A percentile compares a stretch with the other conserved stretches of the same genome.
These are phyloP conservation scores for Zaprionus capensis DNA, from an alignment of 1,140 invertebrate species.

Conservation along the genomic window DNA sequence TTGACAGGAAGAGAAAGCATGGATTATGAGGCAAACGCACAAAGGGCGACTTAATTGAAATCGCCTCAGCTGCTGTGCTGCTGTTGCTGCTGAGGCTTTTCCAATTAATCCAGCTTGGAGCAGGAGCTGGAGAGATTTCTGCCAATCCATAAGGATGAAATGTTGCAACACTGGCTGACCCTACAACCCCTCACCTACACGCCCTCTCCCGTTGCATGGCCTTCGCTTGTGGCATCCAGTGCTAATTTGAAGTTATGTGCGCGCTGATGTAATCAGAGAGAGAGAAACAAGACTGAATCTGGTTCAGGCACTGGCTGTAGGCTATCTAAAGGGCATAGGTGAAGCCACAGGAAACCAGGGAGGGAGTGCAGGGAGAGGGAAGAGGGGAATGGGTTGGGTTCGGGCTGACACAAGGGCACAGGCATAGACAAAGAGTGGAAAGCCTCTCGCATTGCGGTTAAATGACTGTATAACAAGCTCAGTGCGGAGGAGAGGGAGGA, in stretches of 20 bases:
- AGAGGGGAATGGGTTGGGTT: too few species aligned
- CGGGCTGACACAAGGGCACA: slow-evolving; percentile 18
- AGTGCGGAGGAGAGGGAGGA: not conserved
- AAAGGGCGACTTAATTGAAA: slow-evolving; percentile 23
- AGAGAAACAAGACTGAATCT: slow-evolving; percentile 36
- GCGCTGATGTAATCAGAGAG: slow-evolving; percentile 63
- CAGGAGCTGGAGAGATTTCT: not conserved
- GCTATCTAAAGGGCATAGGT: slow-evolving; percentile 35
- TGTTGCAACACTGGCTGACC: slow-evolving; percentile 18
- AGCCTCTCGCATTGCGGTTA: slow-evolving; percentile 45
- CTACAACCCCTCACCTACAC: not conserved
- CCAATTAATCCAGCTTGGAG: slow-evolving; percentile 29
- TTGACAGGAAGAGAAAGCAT: too few species aligned
- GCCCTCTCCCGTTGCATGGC: not conserved
- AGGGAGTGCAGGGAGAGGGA: not conserved
- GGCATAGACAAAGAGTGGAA: slow-evolving; percentile 24
- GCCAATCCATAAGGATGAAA: slow-evolving; percentile 35
- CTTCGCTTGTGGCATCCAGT: slow-evolving; percentile 39
- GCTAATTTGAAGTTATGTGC: slow-evolving; percentile 77
- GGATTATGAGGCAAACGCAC: slow-evolving; percentile 16
- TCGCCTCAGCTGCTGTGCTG: not conserved
- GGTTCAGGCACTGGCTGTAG: slow-evolving; percentile 36
- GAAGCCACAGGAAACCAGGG: slow-evolving; percentile 18
- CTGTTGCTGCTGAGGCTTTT: not conserved
- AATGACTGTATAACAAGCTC: slow-evolving; percentile 21